These are phyloP conservation scores for Ennomos fuscantarius DNA, from an alignment of 2,888 invertebrate species.

Conservation along the genomic window DNA sequence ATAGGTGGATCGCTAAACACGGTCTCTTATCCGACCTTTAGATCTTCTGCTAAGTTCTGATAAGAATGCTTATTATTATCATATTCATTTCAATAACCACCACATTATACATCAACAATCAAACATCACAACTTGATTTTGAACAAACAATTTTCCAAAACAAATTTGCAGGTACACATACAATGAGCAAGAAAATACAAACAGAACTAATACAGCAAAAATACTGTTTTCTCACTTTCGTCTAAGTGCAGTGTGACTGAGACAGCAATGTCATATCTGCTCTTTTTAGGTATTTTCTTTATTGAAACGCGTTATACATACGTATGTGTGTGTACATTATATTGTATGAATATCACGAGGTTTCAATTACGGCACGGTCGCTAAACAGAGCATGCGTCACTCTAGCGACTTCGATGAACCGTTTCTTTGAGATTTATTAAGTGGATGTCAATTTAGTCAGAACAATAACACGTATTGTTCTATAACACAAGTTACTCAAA, in stretches of 20 bases:
- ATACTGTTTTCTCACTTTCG: no score
- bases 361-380: constrained; percentile 74
- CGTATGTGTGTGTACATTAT: constrained; percentile 38
- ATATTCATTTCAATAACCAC: no score
- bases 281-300: no score
- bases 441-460: neutral
- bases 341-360: constrained; percentile 73
- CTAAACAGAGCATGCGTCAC: constrained; percentile 66
- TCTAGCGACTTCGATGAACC: constrained; percentile 10
- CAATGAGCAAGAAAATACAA: constrained; percentile 8
- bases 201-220: no score
- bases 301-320: constrained; percentile 19
- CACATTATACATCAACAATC: no score
- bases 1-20: no score
- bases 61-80: no score
- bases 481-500: no score
- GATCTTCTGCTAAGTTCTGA: no score
- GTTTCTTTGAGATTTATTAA: constrained; percentile 6
- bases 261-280: no score
- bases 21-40: no score
- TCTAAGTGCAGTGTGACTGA: no score
- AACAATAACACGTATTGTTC: neutral
- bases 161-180: constrained; percentile 40
- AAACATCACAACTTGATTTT: neutral
- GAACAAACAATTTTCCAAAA: constrained; percentile 15